These are phyloP conservation scores for Rugalucina vietnamica DNA, from an alignment of 2,888 invertebrate genomes.

Conservation along the genomic window DNA sequence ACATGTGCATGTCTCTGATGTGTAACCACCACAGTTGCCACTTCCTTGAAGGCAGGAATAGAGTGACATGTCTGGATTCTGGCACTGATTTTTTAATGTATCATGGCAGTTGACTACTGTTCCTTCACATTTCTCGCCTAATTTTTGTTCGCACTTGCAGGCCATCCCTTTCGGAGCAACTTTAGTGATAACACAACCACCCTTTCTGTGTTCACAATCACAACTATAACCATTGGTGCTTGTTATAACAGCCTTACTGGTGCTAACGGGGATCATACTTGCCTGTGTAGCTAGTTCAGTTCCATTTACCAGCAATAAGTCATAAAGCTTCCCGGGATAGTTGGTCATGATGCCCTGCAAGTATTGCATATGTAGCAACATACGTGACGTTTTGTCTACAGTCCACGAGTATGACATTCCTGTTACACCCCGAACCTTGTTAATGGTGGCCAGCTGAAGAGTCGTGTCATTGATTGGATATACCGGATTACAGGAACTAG, in stretches of 20 bases:
- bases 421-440: conserved; percentile 15
- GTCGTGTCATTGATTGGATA: neutral
- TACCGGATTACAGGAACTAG: conserved; percentile 2
- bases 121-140: neutral
- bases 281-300: conserved; percentile 13
- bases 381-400: conserved; percentile 15
- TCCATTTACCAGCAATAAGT: conserved; percentile 8
- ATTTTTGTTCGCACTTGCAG: neutral
- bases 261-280: conserved; percentile 11
- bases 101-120: neutral
- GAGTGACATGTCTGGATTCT: conserved; percentile 7
- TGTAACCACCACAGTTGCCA: neutral
- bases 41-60: neutral
- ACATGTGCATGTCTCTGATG: neutral
- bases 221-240: neutral
- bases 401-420: conserved; percentile 29
- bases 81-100: neutral
- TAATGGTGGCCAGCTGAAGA: conserved; percentile 15
- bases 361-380: neutral
- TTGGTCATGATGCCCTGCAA: conserved; percentile 28
- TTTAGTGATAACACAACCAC: neutral
- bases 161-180: neutral
- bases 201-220: neutral
- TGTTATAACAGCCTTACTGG: neutral
- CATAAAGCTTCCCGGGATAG: conserved; percentile 10